Evolutionary conservation across 2,888 invertebrate species (phyloP).

Genomic region (Brachypalpus laphriformis): DNA sequence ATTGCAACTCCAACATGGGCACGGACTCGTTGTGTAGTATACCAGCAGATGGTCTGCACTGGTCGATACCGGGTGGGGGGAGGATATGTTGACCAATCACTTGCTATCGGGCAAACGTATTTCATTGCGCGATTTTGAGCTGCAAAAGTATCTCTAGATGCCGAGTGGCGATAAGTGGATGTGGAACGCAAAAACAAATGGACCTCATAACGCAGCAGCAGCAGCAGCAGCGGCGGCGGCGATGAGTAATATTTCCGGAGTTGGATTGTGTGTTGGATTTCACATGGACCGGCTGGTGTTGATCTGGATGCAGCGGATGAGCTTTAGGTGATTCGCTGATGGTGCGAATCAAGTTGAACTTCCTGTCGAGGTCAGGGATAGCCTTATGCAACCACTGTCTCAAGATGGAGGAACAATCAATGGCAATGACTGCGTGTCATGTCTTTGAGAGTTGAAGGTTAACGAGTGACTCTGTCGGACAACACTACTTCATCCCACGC

Average conservation of each 20-base stretch:
- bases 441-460: slow-evolving; percentile 35
- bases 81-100: slow-evolving; percentile 78
- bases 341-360: slow-evolving; percentile 59
- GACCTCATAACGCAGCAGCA: slow-evolving; percentile 60
- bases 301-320: slow-evolving; percentile 68
- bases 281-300: slow-evolving; percentile 46
- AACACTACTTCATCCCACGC: slow-evolving; percentile 54
- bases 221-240: slow-evolving; percentile 2
- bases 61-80: slow-evolving; percentile 19
- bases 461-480: slow-evolving; percentile 21
- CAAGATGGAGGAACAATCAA: slow-evolving; percentile 4
- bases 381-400: background rate
- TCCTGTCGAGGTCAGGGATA: slow-evolving; percentile 66
- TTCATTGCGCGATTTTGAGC: slow-evolving; percentile 76
- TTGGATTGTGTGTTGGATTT: slow-evolving; percentile 21
- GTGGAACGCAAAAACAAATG: slow-evolving; percentile 73
- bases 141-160: slow-evolving; percentile 66
- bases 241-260: slow-evolving; percentile 74
- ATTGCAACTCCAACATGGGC: slow-evolving; percentile 31
- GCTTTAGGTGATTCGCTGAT: slow-evolving; percentile 63
- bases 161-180: slow-evolving; percentile 72
- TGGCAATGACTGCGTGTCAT: slow-evolving; percentile 21
- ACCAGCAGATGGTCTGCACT: slow-evolving; percentile 67
- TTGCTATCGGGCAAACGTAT: slow-evolving; percentile 79
- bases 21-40: background rate